Evolutionary conservation across 2,113 vertebrate species (phyloP).

Genomic region (Carettochelys insculpta): DNA sequence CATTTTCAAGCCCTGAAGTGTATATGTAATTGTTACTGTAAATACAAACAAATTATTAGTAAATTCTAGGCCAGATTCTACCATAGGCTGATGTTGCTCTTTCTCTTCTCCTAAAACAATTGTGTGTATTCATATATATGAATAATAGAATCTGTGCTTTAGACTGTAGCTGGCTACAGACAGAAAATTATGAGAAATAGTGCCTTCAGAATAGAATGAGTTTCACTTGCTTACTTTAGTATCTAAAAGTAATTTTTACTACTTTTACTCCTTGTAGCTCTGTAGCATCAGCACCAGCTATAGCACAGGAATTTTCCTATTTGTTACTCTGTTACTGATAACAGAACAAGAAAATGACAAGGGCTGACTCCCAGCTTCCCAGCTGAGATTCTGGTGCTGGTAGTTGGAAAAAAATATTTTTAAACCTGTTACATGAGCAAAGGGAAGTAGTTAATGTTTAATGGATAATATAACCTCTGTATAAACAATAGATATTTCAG

Average conservation of each 20-base stretch:
- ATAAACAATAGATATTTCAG: not conserved
- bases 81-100: rapidly evolving
- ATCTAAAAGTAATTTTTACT: not conserved
- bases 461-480: not conserved
- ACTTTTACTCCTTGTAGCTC: not conserved
- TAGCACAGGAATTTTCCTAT: not conserved
- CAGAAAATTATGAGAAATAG: not conserved
- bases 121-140: no score
- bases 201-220: not conserved
- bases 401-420: not conserved
- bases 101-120: no score
- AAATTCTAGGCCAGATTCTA: not conserved
- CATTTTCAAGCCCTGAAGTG: not conserved
- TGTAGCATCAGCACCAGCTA: rapidly evolving
- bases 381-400: not conserved
- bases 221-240: not conserved
- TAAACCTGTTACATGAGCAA: not conserved
- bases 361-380: not conserved
- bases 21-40: not conserved
- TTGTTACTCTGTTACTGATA: not conserved
- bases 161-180: rapidly evolving
- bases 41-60: not conserved
- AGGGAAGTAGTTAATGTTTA: not conserved
- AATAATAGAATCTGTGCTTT: not conserved
- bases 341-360: not conserved